A percentile compares a stretch with the other conserved stretches of the same genome.
These are phyloP conservation scores for Rostratula benghalensis DNA, from an alignment of 2,113 vertebrate genomes.

Conservation along the genomic window DNA sequence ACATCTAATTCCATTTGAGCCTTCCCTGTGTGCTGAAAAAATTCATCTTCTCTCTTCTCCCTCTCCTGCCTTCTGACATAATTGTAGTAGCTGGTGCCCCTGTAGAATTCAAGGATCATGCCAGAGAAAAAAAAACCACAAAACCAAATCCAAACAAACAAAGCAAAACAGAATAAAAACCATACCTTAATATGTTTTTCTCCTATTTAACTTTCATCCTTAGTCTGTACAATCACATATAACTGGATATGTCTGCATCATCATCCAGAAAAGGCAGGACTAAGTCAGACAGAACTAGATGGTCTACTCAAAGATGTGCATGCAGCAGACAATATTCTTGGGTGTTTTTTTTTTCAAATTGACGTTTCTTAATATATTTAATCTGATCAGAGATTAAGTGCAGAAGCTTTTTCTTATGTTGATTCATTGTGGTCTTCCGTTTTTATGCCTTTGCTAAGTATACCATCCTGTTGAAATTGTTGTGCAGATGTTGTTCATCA, in stretches of 20 bases:
- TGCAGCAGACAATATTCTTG: not conserved
- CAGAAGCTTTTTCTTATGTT: not conserved
- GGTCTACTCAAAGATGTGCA: not conserved
- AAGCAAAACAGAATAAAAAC: not conserved
- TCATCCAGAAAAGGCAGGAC: not conserved
- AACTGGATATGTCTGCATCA: not conserved
- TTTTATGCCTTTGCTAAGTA: not conserved
- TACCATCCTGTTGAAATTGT: not conserved
- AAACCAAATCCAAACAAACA: not conserved
- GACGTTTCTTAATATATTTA: not conserved
- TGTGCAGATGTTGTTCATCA: not conserved
- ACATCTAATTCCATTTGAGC: constrained; percentile 53
- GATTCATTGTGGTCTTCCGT: not conserved
- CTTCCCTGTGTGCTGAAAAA: not conserved
- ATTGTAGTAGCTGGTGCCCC: not conserved
- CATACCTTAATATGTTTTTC: not conserved
- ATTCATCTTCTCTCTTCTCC: not conserved
- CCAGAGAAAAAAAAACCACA: not conserved
- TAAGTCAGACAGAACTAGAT: not conserved
- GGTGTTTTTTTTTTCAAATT: not conserved
- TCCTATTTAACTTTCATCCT: not conserved
- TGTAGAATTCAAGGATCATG: not conserved
- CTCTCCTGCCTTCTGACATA: not conserved
- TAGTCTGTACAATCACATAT: not conserved
- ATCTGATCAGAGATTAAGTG: not conserved